Conservation (phyloP, 2,113 vertebrate species). For the Dicentrarchus labrax region DNA sequence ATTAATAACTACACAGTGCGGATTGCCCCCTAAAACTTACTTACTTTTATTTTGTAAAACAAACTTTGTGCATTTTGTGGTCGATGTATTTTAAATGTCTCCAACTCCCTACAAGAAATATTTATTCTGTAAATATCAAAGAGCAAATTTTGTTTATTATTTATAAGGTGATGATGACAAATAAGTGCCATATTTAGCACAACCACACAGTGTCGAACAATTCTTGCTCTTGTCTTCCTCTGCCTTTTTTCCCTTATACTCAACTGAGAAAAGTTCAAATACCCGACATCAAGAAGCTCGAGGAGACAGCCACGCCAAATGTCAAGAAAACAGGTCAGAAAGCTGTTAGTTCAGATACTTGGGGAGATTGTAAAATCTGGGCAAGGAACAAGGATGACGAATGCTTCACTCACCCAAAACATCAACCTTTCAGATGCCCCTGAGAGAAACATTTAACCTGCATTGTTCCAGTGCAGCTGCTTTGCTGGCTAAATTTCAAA, state of each 20-base stretch:
- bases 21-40: conserved; percentile 14
- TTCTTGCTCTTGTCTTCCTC: neutral
- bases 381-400: conserved; percentile 4
- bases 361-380: neutral
- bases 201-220: neutral
- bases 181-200: neutral
- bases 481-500: neutral
- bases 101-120: neutral
- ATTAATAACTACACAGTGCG: conserved; percentile 20
- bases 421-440: conserved; percentile 15
- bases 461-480: conserved; percentile 6
- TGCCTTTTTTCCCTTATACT: neutral
- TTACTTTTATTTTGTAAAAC: conserved; percentile 11
- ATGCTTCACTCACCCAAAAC: conserved; percentile 23
- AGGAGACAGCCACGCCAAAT: conserved; percentile 13
- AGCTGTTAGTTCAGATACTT: conserved; percentile 31
- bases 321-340: conserved; percentile 41
- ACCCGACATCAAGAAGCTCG: neutral
- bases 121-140: neutral
- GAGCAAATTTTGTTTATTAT: neutral
- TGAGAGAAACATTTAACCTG: conserved; percentile 36
- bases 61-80: neutral
- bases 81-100: neutral
- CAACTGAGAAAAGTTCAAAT: conserved; percentile 14
- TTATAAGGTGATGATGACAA: neutral